Evolutionary conservation across 2,113 vertebrate species (phyloP), one percentile per base, ranked within the genome.

Genomic region (Pampusana beccarii): DNA sequence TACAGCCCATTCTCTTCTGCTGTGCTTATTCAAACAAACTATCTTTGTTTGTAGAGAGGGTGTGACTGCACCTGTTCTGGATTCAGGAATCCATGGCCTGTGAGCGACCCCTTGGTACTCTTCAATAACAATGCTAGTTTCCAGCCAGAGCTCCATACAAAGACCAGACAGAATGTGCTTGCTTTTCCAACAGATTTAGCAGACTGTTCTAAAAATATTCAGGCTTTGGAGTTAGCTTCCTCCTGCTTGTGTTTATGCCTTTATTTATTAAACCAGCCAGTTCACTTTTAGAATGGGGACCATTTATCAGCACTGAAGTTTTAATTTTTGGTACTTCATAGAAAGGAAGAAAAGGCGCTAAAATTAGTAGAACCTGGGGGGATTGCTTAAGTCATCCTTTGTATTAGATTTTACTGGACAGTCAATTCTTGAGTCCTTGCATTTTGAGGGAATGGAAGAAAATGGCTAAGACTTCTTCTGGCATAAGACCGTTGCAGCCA

Each of bases 11-110:
- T 98, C 95, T 97, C 96, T 94, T 92, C 72, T n/a, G 54, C 87
- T 89, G 90, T 84, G 86, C 93, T 88, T 92, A 69, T 87, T 96
- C 84, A 96, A 94, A 95, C 91, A 94, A 90, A 88, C 94, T 69
- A 77, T 72, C 86, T 91, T 90, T 97, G 85, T 96, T 92, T 95
- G 65, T 25, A 58, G 61, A 79, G 73, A 94, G 93, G 88, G 89
- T 93, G 95, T 96, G 92, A 86, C 90, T 95, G 95, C 97, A 98
- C 97, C 98, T 98, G 97, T 92, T 97, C 92, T 67, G 80, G 67
- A 96, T 93, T 95, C 54, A 33, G 88, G 86, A 95, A 82, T 87
- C 87, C 58, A 16, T 1, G 0, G 65, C 65, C 56, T 67, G 2
- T 71, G 57, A 83, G 72, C 82, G 75, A 91, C 51, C 72, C 12